A percentile compares a stretch with the other conserved stretches of the same genome.
Evolutionary conservation across 2,888 invertebrate species (phyloP).

Genomic region (Epirrita christyi): DNA sequence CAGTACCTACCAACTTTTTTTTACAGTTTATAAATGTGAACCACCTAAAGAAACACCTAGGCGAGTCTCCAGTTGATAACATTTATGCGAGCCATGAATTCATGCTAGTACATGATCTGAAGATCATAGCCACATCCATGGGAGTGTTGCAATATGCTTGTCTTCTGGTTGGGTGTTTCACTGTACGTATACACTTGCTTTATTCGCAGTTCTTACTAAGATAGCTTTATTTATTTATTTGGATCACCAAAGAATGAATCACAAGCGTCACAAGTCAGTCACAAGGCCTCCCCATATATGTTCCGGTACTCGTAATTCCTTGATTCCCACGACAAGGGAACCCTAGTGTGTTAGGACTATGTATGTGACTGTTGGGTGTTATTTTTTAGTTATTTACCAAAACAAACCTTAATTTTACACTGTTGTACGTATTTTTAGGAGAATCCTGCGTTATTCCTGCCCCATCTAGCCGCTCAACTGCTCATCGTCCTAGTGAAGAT

Average conservation of each 20-base stretch:
- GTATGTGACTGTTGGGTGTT: too few species aligned
- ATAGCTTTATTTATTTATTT: too few species aligned
- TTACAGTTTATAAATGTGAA: slow-evolving; percentile 62
- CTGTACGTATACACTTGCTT: slow-evolving; percentile 48
- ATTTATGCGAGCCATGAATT: slow-evolving; percentile 28
- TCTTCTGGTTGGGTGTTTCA: slow-evolving; percentile 62
- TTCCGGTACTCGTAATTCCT: too few species aligned
- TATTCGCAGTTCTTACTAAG: too few species aligned
- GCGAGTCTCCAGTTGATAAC: slow-evolving; percentile 43
- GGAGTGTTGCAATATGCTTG: slow-evolving; percentile 66
- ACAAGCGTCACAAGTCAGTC: too few species aligned
- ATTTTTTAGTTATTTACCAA: too few species aligned
- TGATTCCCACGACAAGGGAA: too few species aligned
- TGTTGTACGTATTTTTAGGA: slow-evolving; percentile 57
- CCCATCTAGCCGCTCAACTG: slow-evolving; percentile 62
- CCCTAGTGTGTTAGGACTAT: too few species aligned
- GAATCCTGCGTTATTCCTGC: slow-evolving; percentile 69
- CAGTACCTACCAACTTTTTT: too few species aligned
- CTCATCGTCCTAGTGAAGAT: slow-evolving; percentile 54
- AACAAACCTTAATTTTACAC: too few species aligned
- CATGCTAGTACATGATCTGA: slow-evolving; percentile 68
- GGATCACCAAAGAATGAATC: too few species aligned
- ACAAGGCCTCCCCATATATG: too few species aligned
- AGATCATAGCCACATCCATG: slow-evolving; percentile 67
- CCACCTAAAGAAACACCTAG: slow-evolving; percentile 60